phyloP scores from a whole-genome alignment of 2,888 invertebrate species.

The Parnassius glacialis region DNA sequence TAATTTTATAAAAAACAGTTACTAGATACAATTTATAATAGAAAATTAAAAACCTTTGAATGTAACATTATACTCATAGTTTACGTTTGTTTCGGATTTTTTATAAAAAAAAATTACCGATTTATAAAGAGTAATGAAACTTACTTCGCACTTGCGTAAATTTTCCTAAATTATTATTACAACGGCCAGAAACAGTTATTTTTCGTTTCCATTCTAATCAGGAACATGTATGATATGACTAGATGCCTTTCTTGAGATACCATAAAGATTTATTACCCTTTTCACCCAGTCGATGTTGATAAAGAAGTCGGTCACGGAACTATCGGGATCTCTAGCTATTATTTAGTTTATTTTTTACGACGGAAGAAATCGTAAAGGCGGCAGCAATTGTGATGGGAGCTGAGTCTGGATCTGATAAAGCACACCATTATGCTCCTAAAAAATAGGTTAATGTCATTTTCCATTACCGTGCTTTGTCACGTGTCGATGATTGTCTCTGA shows the following conservation, averaged over 20 bases:
- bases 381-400: constrained; percentile 53
- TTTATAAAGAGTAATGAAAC: no score
- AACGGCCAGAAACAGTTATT: constrained; percentile 27
- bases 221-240: constrained; percentile 4
- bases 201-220: constrained; percentile 31
- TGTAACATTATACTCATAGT: no score
- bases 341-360: constrained; percentile 47
- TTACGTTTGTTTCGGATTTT: no score
- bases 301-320: constrained; percentile 58
- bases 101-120: no score
- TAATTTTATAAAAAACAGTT: no score
- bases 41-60: no score
- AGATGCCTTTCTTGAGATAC: constrained; percentile 46
- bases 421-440: constrained; percentile 41
- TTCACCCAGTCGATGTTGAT: constrained; percentile 49
- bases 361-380: constrained; percentile 38
- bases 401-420: constrained; percentile 59
- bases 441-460: constrained; percentile 71
- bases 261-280: constrained; percentile 55
- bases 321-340: constrained; percentile 33
- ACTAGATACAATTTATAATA: no score
- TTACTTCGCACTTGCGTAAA: neutral
- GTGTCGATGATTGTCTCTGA: constrained; percentile 57
- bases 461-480: constrained; percentile 71
- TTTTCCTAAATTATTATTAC: neutral